Conservation (phyloP, 2,888 invertebrate genomes). For the Temnothorax unifasciatus region DNA sequence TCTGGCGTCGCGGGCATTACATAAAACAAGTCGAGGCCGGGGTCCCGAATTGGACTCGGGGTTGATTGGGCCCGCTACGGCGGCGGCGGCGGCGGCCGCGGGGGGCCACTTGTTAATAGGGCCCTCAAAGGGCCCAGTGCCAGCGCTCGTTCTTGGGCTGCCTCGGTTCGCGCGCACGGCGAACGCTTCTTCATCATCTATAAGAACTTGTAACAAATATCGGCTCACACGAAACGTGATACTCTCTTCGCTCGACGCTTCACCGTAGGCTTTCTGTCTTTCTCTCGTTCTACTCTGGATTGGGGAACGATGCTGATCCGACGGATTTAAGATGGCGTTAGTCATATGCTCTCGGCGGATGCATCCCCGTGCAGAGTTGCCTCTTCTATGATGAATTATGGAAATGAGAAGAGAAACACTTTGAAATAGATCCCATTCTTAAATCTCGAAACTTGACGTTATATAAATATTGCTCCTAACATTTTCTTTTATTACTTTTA, state of each 20-base stretch:
- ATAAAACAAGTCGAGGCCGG: constrained; percentile 79
- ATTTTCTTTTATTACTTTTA: background rate
- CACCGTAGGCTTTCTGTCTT: constrained; percentile 58
- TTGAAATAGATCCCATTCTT: background rate
- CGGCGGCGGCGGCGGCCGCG: constrained; percentile 78
- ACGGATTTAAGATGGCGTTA: constrained; percentile 45
- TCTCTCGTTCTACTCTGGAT: constrained; percentile 35
- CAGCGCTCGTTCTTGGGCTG: constrained; percentile 70
- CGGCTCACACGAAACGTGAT: constrained; percentile 76
- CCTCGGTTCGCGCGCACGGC: constrained; percentile 59
- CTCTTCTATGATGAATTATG: constrained; percentile 36
- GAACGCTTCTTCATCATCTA: constrained; percentile 74
- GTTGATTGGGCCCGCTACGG: constrained; percentile 79
- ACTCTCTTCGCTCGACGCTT: constrained; percentile 66
- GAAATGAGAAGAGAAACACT: constrained; percentile 4
- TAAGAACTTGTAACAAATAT: constrained; percentile 76
- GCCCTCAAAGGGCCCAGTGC: constrained; percentile 76
- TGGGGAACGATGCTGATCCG: constrained; percentile 26
- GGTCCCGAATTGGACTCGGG: constrained; percentile 73
- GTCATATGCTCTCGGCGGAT: constrained; percentile 17
- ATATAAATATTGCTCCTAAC: background rate
- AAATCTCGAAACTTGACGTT: background rate
- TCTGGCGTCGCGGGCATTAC: constrained; percentile 81
- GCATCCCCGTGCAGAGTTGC: constrained; percentile 16
- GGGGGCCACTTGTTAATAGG: constrained; percentile 83